Evolutionary conservation across 2,888 invertebrate species (phyloP).

Genomic region (Polymixis lichenea): DNA sequence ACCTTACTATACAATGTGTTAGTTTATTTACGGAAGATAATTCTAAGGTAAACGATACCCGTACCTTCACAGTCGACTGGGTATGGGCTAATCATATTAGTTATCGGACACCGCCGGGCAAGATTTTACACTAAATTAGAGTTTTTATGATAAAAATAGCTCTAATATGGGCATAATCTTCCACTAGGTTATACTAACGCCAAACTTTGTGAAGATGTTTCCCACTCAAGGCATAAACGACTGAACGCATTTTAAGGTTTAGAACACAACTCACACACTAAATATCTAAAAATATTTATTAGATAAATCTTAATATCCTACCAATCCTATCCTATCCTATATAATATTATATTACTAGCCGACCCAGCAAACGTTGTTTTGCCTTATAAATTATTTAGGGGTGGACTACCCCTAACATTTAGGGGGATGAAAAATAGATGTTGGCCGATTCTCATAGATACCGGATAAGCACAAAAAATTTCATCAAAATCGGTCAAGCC

Average conservation of each 20-base stretch:
- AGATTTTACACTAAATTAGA: conserved; percentile 61
- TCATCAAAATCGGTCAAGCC: no score
- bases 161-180: not conserved
- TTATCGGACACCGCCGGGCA: conserved; percentile 12
- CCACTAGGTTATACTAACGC: not conserved
- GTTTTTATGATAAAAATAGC: conserved; percentile 32
- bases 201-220: not conserved
- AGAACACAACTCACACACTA: not conserved
- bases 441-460: no score
- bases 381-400: no score
- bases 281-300: no score
- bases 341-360: no score
- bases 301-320: no score
- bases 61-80: conserved; percentile 41
- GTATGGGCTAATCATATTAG: conserved; percentile 50
- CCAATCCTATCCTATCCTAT: no score
- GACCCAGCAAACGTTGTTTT: no score
- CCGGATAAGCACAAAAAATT: no score
- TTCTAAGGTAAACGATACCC: conserved; percentile 15
- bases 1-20: not conserved
- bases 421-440: no score
- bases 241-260: not conserved
- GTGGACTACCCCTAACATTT: no score
- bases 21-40: conserved; percentile 29
- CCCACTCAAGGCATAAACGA: not conserved